phyloP scores from a whole-genome alignment of 2,113 vertebrate genomes.

The Pterocles orientalis region DNA sequence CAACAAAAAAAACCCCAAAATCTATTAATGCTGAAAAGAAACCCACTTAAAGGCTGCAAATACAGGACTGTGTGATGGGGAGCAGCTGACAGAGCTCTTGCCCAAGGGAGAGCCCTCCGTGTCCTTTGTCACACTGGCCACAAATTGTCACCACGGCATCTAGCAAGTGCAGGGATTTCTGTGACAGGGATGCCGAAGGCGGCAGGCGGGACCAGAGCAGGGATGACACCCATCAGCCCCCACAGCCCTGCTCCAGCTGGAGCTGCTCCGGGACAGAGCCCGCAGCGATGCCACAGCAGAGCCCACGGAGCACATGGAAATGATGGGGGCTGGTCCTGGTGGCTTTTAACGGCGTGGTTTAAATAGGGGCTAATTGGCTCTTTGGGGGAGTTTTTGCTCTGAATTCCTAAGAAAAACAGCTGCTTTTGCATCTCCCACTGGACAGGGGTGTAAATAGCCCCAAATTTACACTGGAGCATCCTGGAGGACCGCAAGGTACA shows the following conservation, averaged over 20 bases:
- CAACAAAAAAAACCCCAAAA: background rate
- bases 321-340: background rate
- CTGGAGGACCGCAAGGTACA: accelerated
- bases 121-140: background rate
- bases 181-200: accelerated
- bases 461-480: accelerated
- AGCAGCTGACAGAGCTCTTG: background rate
- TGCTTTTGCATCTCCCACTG: accelerated
- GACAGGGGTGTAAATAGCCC: background rate
- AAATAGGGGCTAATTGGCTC: background rate
- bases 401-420: background rate
- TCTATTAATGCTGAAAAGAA: background rate
- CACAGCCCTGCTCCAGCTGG: background rate
- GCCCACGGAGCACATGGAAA: accelerated
- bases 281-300: background rate
- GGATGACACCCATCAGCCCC: background rate
- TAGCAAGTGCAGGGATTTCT: accelerated
- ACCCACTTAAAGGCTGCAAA: background rate
- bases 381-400: background rate
- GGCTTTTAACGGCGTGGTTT: background rate
- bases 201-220: background rate
- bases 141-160: background rate
- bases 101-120: background rate
- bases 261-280: background rate
- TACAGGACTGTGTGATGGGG: background rate